phyloP scores from a whole-genome alignment of 2,888 invertebrate genomes.

The Spicauda simplicius region DNA sequence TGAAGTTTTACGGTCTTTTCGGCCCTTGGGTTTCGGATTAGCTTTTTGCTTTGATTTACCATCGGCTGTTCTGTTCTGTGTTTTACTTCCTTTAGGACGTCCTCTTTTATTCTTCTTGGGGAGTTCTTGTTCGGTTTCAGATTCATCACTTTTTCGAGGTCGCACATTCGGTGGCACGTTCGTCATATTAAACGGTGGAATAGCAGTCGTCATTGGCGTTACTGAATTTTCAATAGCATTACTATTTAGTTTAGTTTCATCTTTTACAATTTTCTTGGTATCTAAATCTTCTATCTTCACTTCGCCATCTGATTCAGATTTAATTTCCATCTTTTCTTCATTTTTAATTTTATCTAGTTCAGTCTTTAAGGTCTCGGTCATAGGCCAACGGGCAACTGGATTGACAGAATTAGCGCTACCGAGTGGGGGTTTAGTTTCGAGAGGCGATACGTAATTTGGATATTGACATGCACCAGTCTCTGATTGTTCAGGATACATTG shows the following conservation, averaged over 20 bases:
- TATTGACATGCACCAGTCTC: constrained; percentile 58
- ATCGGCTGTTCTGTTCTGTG: constrained; percentile 46
- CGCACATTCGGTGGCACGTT: constrained; percentile 53
- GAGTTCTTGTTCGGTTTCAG: constrained; percentile 66
- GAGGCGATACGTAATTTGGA: constrained; percentile 61
- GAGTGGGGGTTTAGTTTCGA: constrained; percentile 73
- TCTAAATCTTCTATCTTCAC: constrained; percentile 81
- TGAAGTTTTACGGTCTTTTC: constrained; percentile 76
- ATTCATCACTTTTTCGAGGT: constrained; percentile 56
- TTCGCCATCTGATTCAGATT: constrained; percentile 83
- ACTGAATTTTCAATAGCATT: constrained; percentile 8
- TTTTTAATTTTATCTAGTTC: constrained; percentile 74
- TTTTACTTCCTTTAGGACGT: constrained; percentile 65
- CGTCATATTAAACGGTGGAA: constrained; percentile 10
- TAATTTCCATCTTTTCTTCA: constrained; percentile 75
- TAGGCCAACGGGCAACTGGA: constrained; percentile 73
- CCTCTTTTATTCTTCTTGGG: constrained; percentile 65
- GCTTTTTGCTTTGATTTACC: constrained; percentile 65
- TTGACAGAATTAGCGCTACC: constrained; percentile 71
- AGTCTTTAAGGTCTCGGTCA: constrained; percentile 71
- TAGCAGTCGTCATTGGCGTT: constrained; percentile 30
- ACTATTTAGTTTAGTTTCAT: constrained; percentile 60
- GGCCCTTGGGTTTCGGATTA: constrained; percentile 71
- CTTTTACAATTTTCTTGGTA: constrained; percentile 76
- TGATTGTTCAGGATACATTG: constrained; percentile 55